A percentile compares a stretch with the other conserved stretches of the same genome.
Conservation (phyloP, 92 coral and sea anemone species). For the Isaurus tuberculatus region DNA sequence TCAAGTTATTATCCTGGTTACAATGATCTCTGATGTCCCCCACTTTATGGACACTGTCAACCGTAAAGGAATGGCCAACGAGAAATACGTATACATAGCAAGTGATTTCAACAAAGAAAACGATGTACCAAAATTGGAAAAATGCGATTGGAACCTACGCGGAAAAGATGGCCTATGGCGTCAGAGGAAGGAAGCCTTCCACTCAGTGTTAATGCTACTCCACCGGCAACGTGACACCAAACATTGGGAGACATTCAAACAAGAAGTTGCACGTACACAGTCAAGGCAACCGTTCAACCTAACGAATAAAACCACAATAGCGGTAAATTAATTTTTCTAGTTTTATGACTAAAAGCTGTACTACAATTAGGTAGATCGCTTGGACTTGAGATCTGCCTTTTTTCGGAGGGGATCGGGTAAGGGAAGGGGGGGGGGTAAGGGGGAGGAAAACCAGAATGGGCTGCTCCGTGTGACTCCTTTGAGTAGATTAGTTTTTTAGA, state of each 20-base stretch:
- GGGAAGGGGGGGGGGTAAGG: too few species aligned
- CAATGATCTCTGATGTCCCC: conserved; percentile 58
- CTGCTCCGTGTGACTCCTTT: too few species aligned
- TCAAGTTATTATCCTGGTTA: conserved; percentile 76
- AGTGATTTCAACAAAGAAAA: conserved; percentile 63
- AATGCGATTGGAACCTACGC: conserved; percentile 68
- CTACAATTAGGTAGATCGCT: too few species aligned
- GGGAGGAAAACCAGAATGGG: too few species aligned
- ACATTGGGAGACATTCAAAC: conserved; percentile 65
- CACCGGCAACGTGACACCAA: conserved; percentile 68
- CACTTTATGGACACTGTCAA: conserved; percentile 73
- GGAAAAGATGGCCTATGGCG: conserved; percentile 36
- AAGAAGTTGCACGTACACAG: conserved; percentile 45
- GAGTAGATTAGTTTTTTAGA: too few species aligned
- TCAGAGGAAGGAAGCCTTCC: conserved; percentile 63
- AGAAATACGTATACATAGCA: conserved; percentile 79
- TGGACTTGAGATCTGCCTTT: too few species aligned
- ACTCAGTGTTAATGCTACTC: conserved; percentile 74
- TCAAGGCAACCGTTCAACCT: conserved; percentile 46
- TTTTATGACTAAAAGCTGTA: neutral
- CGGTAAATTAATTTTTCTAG: neutral
- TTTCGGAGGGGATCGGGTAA: too few species aligned
- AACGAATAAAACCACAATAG: neutral
- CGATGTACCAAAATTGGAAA: neutral
- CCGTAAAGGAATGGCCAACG: conserved; percentile 79